Evolutionary conservation across 2,888 invertebrate genomes (phyloP), one percentile per base, ranked within the genome.

Genomic region (Cheiracanthium punctorium): DNA sequence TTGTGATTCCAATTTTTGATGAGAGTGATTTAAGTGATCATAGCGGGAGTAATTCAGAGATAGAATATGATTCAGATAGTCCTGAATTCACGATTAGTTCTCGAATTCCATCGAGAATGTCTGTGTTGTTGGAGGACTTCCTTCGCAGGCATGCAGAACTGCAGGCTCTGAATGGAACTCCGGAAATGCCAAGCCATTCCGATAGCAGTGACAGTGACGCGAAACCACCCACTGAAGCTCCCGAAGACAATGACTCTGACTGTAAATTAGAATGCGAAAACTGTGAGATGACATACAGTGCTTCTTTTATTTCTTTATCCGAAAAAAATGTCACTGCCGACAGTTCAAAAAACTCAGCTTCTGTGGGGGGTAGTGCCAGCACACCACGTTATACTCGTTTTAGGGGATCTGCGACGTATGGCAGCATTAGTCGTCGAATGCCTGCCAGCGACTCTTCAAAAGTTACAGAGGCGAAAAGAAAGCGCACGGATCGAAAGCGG

Each of bases 1-100:
- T 91, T 37, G 91, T 92, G 48, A 90, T 91, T 20, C 91, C 93
- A 1, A 91, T 93, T 37, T 92, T 93, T 89, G 93, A 93, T 87
- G 92, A 92, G 74, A 92, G 92, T 80, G 91, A 90, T 72, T 90
- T 90, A 10, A 90, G 88, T 32, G 89, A 89, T 67, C 58, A 58
- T 24, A 88, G 81, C 20, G 76, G 82, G 20, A 77, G 82, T 65
- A 76, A 80, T 69, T 75, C 80, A 2, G 76, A 41, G 12, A 58
- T 41, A 70, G 74, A 81, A 37, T 69, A 69, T 58, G 79, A 79
- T 70, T 88, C 89, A 32, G 74, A 86, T 28, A 65, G 85, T 77
- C 73, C 89, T 82, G 43, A 88, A 85, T 80, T 76, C 24, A 76
- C 76, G 0, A 80, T 76, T 12, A 76, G 76, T 41, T 65, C 80